Base-by-base conservation (phyloP, 2,888 invertebrate species). In the Acleris sparsana region DNA sequence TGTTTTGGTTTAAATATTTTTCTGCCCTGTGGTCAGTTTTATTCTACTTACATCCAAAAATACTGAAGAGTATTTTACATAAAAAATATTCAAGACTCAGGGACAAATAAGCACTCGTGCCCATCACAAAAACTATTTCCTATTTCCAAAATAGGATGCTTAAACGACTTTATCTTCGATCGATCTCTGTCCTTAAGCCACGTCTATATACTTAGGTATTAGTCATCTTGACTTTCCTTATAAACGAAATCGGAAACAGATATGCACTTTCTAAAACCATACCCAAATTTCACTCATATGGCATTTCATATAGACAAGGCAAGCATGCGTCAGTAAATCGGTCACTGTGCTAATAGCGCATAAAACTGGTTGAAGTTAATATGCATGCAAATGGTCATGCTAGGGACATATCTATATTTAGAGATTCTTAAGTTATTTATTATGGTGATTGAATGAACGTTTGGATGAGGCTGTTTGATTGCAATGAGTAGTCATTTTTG, bases 221-320 rank as follows among this genome's bases (percentile, higher is more conserved):
- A 64, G 43, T 49, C 65, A 51, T 60, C 49, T 20, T 16, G 11
- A 57, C 59, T 64, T 59, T 61, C 20, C 57, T 39, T 2, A 57
- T 11, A 49, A 49, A 20, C 39, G 20, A 39, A 58, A 43, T 53
- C 53, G 46, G 33, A 48, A 43, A 49, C 43, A 59, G 7, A 64
- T 48, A 49, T 22, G 0, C 46, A 64, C 65, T 65, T 65, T 65
- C 65, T 65, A 61, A 65, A 44, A 55, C 49, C 18, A 17, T n/a
- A 18, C 43, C 13, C 11, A 18, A 61, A 61, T 51, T 59, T 53
- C 53, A 48, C 51, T 7, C 33, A 39, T 39, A 49, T 39, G 48
- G 59, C 1, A 22, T 20, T 16, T 39, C 13, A 62, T 56, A 65
- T 56, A 61, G 55, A 60, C 53, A 60, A 64, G 43, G 17, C 11